Conservation (phyloP, 2,888 invertebrate genomes). For the Xylota segnis region DNA sequence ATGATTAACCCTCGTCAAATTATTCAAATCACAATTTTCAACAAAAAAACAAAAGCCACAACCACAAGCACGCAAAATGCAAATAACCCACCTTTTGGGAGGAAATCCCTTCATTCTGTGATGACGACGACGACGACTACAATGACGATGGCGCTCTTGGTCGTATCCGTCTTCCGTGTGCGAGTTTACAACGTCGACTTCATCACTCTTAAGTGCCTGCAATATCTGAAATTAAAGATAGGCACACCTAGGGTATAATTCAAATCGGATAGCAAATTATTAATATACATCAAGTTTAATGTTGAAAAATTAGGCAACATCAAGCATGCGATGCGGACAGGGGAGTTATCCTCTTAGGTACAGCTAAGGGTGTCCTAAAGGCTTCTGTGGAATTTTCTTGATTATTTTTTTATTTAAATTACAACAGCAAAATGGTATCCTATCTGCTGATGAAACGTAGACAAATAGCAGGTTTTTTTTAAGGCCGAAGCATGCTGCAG, state of each 20-base stretch:
- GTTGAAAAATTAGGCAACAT: slow-evolving; percentile 49
- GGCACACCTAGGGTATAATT: slow-evolving; percentile 45
- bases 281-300: slow-evolving; percentile 46
- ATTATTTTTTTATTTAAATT: slow-evolving; percentile 26
- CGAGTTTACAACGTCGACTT: not conserved
- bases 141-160: not conserved
- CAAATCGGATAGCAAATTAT: slow-evolving; percentile 34
- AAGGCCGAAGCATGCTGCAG: not conserved
- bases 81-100: slow-evolving; percentile 16
- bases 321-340: slow-evolving; percentile 8
- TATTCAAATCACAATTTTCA: slow-evolving; percentile 31
- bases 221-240: slow-evolving; percentile 41
- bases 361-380: not conserved
- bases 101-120: not conserved
- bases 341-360: slow-evolving; percentile 30
- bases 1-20: slow-evolving; percentile 49
- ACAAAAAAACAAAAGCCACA: not conserved
- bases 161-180: not conserved
- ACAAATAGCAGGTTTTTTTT: slow-evolving; percentile 12
- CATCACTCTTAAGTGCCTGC: slow-evolving; percentile 22
- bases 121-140: too few relatives aligned
- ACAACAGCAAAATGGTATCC: slow-evolving; percentile 7
- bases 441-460: slow-evolving; percentile 7
- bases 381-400: slow-evolving; percentile 2
- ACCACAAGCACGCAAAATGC: slow-evolving; percentile 11